These are phyloP conservation scores for Pantherophis vulpinus DNA, from an alignment of 2,797 vertebrate species.

Conservation along the genomic window DNA sequence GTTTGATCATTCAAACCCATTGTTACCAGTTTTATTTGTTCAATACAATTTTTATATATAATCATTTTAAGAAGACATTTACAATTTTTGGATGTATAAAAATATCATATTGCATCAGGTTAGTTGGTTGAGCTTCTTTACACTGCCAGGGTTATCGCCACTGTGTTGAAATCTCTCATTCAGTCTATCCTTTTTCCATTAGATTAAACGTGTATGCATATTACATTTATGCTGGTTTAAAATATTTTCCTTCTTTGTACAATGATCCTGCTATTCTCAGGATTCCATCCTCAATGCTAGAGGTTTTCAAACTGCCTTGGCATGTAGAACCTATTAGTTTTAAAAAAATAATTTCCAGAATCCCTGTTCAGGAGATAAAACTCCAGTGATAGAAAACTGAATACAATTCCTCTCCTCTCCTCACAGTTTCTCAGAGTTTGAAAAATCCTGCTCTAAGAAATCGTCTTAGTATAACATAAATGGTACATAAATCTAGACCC, in stretches of 20 bases:
- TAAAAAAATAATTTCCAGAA: neutral
- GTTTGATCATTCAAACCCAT: slow-evolving; percentile 82
- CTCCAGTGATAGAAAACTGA: neutral
- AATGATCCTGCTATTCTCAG: slow-evolving; percentile 19
- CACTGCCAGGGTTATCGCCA: neutral
- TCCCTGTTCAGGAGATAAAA: neutral
- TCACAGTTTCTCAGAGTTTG: neutral
- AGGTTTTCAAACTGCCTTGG: neutral
- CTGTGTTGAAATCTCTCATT: neutral
- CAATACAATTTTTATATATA: slow-evolving; percentile 60
- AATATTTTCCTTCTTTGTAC: slow-evolving; percentile 27
- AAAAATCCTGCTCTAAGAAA: neutral
- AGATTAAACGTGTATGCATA: neutral
- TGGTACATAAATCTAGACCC: neutral
- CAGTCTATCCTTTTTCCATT: neutral
- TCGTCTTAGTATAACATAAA: neutral
- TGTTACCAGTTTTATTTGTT: slow-evolving; percentile 71
- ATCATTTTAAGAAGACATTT: slow-evolving; percentile 70
- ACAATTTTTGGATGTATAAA: slow-evolving; percentile 62
- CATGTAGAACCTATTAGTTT: neutral
- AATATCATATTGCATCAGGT: slow-evolving; percentile 58
- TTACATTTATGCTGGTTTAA: slow-evolving; percentile 8
- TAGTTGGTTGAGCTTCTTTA: neutral
- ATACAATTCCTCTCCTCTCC: neutral
- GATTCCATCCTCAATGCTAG: neutral